A percentile compares a stretch with the other conserved stretches of the same genome.
Evolutionary conservation across 2,888 invertebrate genomes (phyloP).

Genomic region (Tanypteryx hageni): DNA sequence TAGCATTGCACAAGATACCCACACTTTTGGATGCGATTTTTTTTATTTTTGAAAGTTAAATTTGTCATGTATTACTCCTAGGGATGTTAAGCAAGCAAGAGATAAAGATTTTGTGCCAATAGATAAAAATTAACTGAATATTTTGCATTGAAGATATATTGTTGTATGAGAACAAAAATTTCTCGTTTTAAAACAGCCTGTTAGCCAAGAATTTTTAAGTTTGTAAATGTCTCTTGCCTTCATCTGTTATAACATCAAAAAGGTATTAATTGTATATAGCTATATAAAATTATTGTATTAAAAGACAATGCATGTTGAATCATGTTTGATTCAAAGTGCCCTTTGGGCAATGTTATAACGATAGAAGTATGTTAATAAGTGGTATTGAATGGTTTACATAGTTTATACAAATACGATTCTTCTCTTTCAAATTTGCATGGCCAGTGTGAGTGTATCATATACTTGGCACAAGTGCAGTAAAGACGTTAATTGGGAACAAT

Average conservation of each 20-base stretch:
- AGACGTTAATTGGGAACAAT: conserved; percentile 50
- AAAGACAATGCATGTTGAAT: conserved; percentile 62
- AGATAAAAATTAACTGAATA: conserved; percentile 28
- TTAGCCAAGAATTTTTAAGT: conserved; percentile 52
- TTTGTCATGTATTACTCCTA: background rate
- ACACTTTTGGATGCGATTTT: conserved; percentile 36
- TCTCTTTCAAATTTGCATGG: conserved; percentile 52
- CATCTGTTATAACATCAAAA: conserved; percentile 47
- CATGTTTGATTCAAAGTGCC: conserved; percentile 58
- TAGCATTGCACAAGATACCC: conserved; percentile 60
- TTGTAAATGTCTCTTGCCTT: conserved; percentile 53
- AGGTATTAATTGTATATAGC: conserved; percentile 62
- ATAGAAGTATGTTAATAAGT: conserved; percentile 60
- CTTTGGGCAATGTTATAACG: conserved; percentile 43
- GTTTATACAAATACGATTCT: conserved; percentile 58
- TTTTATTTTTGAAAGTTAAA: conserved; percentile 18
- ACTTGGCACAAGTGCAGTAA: conserved; percentile 52
- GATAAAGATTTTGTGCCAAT: conserved; percentile 7
- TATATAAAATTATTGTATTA: conserved; percentile 45
- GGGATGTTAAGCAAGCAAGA: conserved; percentile 7
- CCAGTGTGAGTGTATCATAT: conserved; percentile 32
- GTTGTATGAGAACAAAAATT: background rate
- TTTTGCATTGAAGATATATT: background rate
- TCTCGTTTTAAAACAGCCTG: conserved; percentile 2
- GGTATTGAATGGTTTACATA: conserved; percentile 61